Evolutionary conservation across 92 coral and sea anemone species (phyloP), one percentile per base, ranked within the genome.

Genomic region (Parazoanthus atlanticus): DNA sequence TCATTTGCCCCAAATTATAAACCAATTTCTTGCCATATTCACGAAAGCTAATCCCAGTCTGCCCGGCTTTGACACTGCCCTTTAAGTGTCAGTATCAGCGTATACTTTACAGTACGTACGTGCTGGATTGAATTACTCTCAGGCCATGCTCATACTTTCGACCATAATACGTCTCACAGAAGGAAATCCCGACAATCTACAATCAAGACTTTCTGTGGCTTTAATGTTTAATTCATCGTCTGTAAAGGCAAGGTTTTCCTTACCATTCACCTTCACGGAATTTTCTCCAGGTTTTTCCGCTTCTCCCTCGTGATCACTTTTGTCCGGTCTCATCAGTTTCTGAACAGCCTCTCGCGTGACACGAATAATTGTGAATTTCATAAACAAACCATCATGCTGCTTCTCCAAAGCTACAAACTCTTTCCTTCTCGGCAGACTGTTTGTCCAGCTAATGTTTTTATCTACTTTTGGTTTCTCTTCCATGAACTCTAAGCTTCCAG

Each of bases 191-290:
- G 76, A 36, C 16, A 17, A 72, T 13, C 33, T 29, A 9, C 34
- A 30, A 30, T 25, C 81, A 25, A 28, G 26, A 31, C 72, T 77
- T 30, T 65, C 72, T 31, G 41, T 61, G 8, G 76, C 79, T 8
- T 88, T 76, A 25, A 66, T 76, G 21, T 88, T 75, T 21, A 69
- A 70, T 46, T 92, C 95, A 36, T 93, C 95, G 86, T 91, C 95
- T 36, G 94, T 83, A 31, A 94, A 94, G 31, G 93, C 97, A 33
- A 88, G 93, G 21, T 94, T 94, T 36, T 79, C 92, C 5, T 30
- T 11, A 5, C 77, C 87, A 46, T 41, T 84, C n/a, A 21, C 41
- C 28, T 70, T 70, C 34, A 17, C 29, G 11, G 78, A n/a, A 17
- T 28, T 84, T 25, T 84, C 78, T 75, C 46, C 26, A 1, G 13